Evolutionary conservation across 2,113 vertebrate genomes (phyloP).

Genomic region (Asarcornis scutulata): DNA sequence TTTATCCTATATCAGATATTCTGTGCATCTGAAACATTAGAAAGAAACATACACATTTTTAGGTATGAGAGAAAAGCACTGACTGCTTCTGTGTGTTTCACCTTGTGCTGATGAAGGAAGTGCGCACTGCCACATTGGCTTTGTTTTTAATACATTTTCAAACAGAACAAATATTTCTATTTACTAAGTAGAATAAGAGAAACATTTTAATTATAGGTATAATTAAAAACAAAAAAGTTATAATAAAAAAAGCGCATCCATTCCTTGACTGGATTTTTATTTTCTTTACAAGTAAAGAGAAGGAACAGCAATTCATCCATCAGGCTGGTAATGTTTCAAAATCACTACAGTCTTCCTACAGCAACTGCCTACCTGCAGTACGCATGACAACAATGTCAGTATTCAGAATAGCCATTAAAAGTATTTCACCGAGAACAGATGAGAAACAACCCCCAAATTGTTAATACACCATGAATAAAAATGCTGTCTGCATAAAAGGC

Average conservation of each 20-base stretch:
- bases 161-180: neutral
- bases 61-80: neutral
- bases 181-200: neutral
- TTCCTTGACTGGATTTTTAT: neutral
- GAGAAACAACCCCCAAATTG: neutral
- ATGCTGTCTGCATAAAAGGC: neutral
- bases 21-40: neutral
- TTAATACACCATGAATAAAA: neutral
- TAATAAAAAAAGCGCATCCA: neutral
- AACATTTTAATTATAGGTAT: neutral
- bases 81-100: neutral
- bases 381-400: neutral
- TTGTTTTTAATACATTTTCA: neutral
- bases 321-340: neutral
- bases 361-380: neutral
- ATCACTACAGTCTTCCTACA: neutral
- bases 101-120: neutral
- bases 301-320: neutral
- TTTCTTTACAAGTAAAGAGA: neutral
- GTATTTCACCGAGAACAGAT: neutral
- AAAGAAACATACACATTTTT: neutral
- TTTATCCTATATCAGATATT: neutral
- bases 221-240: neutral
- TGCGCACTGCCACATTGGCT: neutral
- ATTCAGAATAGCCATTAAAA: neutral